A percentile compares a stretch with the other conserved stretches of the same genome.
Evolutionary conservation across 1,140 invertebrate genomes (phyloP).

Genomic region (Papilio helenus): DNA sequence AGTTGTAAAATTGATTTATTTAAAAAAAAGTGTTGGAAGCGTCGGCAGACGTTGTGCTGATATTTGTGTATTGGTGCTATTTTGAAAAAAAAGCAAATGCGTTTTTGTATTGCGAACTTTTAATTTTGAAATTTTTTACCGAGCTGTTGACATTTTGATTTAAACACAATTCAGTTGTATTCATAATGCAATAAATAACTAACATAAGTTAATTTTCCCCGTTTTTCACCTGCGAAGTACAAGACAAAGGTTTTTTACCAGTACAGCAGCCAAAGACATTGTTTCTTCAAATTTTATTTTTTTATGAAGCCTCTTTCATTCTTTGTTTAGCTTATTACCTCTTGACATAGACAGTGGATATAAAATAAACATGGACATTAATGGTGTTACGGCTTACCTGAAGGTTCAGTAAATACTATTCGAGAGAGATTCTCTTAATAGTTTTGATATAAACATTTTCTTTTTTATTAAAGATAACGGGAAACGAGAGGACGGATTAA

Average conservation of each 20-base stretch:
- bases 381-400: neutral
- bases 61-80: conserved; percentile 80
- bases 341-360: conserved; percentile 41
- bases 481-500: too few species aligned
- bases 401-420: neutral
- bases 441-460: conserved; percentile 6
- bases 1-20: conserved; percentile 50
- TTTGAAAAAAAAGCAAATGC: conserved; percentile 61
- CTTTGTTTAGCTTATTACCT: conserved; percentile 44
- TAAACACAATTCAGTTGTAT: conserved; percentile 45
- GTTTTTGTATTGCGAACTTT: conserved; percentile 60
- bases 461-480: neutral
- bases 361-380: conserved; percentile 40
- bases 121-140: conserved; percentile 38
- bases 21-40: conserved; percentile 42
- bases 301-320: conserved; percentile 44
- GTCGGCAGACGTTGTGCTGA: conserved; percentile 60
- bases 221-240: conserved; percentile 66
- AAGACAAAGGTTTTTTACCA: conserved; percentile 56
- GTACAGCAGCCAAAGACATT: conserved; percentile 66
- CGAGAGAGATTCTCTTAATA: neutral
- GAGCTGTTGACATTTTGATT: conserved; percentile 66
- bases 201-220: conserved; percentile 34
- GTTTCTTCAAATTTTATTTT: conserved; percentile 46
- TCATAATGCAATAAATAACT: conserved; percentile 49